phyloP scores from a whole-genome alignment of 2,113 vertebrate genomes.

The Cnemophilus loriae region DNA sequence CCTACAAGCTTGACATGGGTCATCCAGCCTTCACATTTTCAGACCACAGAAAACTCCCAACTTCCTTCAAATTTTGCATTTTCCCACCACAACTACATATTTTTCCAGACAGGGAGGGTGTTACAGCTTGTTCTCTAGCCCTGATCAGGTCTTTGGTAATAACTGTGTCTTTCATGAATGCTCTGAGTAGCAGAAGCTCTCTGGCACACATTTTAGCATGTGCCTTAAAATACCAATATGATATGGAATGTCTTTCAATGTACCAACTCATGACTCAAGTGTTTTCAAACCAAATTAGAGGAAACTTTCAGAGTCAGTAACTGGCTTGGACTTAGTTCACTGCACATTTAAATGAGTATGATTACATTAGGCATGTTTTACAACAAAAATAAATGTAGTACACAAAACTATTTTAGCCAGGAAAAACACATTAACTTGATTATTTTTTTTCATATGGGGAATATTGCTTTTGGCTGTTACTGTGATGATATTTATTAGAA shows the following conservation, averaged over 20 bases:
- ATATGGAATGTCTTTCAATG: neutral
- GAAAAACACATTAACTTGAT: neutral
- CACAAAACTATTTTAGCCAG: neutral
- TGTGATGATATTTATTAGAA: neutral
- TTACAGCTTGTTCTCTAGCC: neutral
- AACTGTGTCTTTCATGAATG: neutral
- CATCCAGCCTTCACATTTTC: neutral
- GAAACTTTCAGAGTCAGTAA: neutral
- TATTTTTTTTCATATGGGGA: neutral
- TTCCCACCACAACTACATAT: neutral
- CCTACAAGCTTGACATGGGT: neutral
- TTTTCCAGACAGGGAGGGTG: neutral
- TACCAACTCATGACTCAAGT: neutral
- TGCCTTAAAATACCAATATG: neutral
- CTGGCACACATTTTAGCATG: neutral
- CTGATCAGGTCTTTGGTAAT: neutral
- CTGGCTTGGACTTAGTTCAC: neutral
- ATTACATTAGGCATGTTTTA: neutral
- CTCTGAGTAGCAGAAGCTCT: neutral
- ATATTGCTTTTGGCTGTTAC: neutral
- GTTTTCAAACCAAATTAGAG: neutral
- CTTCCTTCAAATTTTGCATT: neutral
- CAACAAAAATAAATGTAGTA: neutral
- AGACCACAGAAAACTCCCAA: neutral
- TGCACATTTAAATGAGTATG: neutral